These are phyloP conservation scores for Baryphthengus martii DNA, from an alignment of 2,113 vertebrate species.

Conservation along the genomic window DNA sequence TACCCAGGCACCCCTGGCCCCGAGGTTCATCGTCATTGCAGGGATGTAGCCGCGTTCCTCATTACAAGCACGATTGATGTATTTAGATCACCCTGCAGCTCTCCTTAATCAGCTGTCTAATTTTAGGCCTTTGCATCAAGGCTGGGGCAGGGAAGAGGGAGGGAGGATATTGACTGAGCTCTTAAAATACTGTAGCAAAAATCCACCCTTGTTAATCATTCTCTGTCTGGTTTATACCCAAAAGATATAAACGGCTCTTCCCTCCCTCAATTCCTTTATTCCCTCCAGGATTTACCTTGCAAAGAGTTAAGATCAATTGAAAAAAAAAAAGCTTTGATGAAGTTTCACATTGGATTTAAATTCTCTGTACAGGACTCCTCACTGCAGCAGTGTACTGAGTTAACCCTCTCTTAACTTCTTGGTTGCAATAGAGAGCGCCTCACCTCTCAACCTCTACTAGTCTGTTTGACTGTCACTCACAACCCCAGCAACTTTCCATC, in stretches of 20 bases:
- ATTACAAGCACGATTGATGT: constrained; percentile 15
- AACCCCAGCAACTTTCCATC: neutral
- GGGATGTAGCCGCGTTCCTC: neutral
- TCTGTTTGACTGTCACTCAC: neutral
- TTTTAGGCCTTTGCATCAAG: neutral
- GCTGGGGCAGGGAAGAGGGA: neutral
- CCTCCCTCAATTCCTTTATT: neutral
- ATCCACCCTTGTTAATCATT: constrained; percentile 5
- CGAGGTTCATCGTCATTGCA: neutral
- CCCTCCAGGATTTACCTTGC: neutral
- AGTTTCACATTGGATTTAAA: neutral
- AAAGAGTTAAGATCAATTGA: neutral
- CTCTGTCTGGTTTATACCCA: neutral
- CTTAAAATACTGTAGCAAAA: constrained; percentile 35
- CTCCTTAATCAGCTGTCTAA: constrained; percentile 51
- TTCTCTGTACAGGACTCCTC: neutral
- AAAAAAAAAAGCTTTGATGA: neutral
- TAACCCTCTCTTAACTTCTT: neutral
- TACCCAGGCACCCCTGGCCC: neutral
- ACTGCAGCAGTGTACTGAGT: neutral
- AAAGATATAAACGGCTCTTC: neutral
- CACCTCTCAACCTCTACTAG: neutral
- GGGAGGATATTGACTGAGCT: neutral
- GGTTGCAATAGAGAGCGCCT: neutral
- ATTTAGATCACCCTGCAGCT: neutral